Base-by-base conservation (phyloP, 2,113 vertebrate genomes). In the Apodemus speciosus region DNA sequence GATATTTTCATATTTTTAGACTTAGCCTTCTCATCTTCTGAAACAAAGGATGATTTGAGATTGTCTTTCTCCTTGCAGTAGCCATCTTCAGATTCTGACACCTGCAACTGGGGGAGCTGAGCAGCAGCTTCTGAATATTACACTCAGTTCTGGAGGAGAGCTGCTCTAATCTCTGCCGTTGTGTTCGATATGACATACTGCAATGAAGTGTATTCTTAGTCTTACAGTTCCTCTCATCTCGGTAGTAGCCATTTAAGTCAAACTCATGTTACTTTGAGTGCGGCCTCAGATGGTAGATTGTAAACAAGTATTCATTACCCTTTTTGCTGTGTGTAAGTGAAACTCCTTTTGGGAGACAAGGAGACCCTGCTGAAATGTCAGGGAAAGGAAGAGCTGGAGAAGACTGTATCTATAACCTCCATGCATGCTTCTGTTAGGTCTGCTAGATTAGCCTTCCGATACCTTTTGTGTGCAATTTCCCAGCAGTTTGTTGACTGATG, bases 361-460 rank as follows among this genome's bases (percentile, higher is more conserved):
- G 9, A 76, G 35, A 71, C 79, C 89, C 91, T 13, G 46, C 87
- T 71, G 92, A 91, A 91, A 91, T 89, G 75, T 89, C 56, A 92
- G 64, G 43, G 85, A 86, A 73, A 94, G 8, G 0, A 25, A 27
- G 53, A 83, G 62, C 91, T 35, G 49, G n/a, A 95, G 69, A 87
- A 15, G 64, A 91, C 58, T 75, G 73, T n/a, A 85, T 94, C 93
- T 97, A 32, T 93, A 91, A 90, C 79, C 88, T 95, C 71, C 95
- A 95, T 95, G 75, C 56, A 92, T 69, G 88, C 66, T 89, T 89
- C 94, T 88, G 93, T 90, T 91, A 93, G 88, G 90, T 92, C 89
- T 96, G 77, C 95, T 88, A 77, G 93, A 96, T 92, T 80, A 87
- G 84, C 25, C 92, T 89, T 86, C 66, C 66, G 94, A 84, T 94